Evolutionary conservation across 2,797 vertebrate species (phyloP).

Genomic region (Megaceryle alcyon): DNA sequence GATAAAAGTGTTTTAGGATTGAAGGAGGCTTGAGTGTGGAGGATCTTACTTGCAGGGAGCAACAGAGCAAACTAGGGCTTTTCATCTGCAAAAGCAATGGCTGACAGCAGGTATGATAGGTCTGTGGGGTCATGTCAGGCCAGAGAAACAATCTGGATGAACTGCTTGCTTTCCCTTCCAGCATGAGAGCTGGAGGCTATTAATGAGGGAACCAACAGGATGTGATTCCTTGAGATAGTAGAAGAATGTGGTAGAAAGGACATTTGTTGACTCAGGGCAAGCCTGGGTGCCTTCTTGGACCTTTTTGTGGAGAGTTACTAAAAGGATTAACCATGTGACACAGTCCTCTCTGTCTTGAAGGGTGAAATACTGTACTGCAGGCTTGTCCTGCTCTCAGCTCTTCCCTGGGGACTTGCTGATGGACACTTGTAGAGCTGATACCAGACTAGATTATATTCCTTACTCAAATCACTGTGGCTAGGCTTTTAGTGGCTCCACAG

Average conservation of each 20-base stretch:
- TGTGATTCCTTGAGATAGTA: neutral
- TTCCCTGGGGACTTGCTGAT: neutral
- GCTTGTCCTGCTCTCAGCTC: neutral
- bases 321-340: no score
- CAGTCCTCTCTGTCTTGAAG: neutral
- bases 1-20: neutral
- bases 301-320: neutral
- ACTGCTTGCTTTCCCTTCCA: neutral
- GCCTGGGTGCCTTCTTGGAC: neutral
- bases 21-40: neutral
- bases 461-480: no score
- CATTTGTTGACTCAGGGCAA: neutral
- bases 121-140: neutral
- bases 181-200: neutral
- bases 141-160: neutral
- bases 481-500: neutral
- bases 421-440: fast-evolving
- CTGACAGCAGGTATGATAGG: neutral
- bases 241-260: neutral
- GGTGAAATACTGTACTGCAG: neutral
- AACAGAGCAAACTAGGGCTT: neutral
- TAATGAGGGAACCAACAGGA: neutral
- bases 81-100: neutral
- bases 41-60: neutral
- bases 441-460: neutral